phyloP scores from a whole-genome alignment of 2,888 invertebrate genomes.

The Ceriagrion tenellum region DNA sequence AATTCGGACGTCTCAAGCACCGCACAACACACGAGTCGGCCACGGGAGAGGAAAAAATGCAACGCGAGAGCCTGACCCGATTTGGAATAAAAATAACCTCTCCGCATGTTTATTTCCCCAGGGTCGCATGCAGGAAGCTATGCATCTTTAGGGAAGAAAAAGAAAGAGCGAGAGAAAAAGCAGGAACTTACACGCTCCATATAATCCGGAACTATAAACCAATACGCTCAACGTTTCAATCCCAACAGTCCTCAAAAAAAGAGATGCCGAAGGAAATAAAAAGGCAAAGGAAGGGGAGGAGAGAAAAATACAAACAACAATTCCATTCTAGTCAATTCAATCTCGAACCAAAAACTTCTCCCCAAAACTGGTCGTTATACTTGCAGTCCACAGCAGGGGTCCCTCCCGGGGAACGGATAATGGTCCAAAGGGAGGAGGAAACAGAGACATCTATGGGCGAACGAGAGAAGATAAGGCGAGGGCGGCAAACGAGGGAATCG shows the following conservation, averaged over 20 bases:
- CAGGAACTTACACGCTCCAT: constrained; percentile 33
- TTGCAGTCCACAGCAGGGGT: not conserved
- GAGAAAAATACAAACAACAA: constrained; percentile 7
- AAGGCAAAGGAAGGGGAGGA: not conserved
- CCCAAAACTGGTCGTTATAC: constrained; percentile 27
- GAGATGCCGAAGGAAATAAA: constrained; percentile 1
- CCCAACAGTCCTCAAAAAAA: not conserved
- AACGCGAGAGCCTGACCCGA: not conserved
- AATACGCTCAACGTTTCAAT: constrained; percentile 46
- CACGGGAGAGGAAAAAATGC: not conserved
- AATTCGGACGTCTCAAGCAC: not conserved
- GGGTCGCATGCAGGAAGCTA: not conserved
- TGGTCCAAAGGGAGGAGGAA: constrained; percentile 2
- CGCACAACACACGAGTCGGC: not conserved
- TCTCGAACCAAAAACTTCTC: constrained; percentile 23
- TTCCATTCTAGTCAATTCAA: constrained; percentile 62
- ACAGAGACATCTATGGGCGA: not conserved
- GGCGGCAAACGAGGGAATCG: not conserved
- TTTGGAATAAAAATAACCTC: constrained; percentile 37
- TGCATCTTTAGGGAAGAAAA: not conserved
- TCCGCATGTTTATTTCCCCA: constrained; percentile 43
- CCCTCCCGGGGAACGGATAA: not conserved
- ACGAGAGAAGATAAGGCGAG: not conserved
- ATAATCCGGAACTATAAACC: constrained; percentile 43
- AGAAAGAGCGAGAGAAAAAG: not conserved